A percentile compares a stretch with the other conserved stretches of the same genome.
phyloP scores from a whole-genome alignment of 2,888 invertebrate genomes.

The Dynastes maya region DNA sequence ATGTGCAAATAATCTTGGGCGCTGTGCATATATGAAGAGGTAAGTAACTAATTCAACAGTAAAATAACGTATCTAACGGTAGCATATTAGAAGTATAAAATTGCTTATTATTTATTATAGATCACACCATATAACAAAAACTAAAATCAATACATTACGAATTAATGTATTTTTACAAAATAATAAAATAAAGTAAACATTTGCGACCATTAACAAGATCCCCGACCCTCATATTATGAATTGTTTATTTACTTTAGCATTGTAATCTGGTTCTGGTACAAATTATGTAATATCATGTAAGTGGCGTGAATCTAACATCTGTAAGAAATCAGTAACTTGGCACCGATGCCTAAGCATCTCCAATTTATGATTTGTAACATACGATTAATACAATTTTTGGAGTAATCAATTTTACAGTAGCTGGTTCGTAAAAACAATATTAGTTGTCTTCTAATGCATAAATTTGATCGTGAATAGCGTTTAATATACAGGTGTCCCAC shows the following conservation, averaged over 20 bases:
- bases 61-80: too few species aligned
- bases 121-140: too few species aligned
- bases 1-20: too few species aligned
- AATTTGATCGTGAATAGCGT: too few species aligned
- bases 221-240: background rate
- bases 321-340: background rate
- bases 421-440: constrained; percentile 5
- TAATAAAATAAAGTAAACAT: background rate
- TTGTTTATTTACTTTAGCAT: too few species aligned
- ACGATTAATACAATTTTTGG: too few species aligned
- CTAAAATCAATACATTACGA: background rate
- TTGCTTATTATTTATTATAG: too few species aligned
- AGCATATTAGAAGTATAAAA: too few species aligned
- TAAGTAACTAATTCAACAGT: too few species aligned
- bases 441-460: too few species aligned
- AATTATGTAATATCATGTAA: background rate
- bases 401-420: constrained; percentile 2
- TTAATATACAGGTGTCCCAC: too few species aligned
- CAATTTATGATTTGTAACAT: background rate
- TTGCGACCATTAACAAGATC: background rate
- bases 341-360: constrained; percentile 9
- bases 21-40: too few species aligned
- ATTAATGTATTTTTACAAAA: background rate
- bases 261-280: background rate
- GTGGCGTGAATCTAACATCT: background rate